Base-by-base conservation (phyloP, 1,140 invertebrate genomes). In the Lepidotrigona ventralis region DNA sequence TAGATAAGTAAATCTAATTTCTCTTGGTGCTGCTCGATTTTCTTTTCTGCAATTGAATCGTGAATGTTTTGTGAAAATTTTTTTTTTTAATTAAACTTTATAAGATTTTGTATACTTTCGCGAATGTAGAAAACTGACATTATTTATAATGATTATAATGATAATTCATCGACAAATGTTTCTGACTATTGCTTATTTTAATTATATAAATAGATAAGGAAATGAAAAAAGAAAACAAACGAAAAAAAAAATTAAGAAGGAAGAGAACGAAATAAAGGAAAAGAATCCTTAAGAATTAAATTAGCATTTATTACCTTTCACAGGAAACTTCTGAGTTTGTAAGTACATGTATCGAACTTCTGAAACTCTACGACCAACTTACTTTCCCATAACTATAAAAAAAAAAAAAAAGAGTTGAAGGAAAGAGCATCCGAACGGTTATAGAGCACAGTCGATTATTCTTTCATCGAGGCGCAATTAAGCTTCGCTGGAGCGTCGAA, bases 401-500 rank as follows among this genome's bases (percentile, higher is more conserved):
- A 26, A 39, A 46, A 6, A 8, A 46, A 46, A 46, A 46, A n/a
- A 17, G 12, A 1, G 14, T 46, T 1, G 29, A 53, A 23, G 21
- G 14, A 54, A 69, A 46, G 66, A 70, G 56, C 23, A 39, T 53
- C 17, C 17, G 29, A 17, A 12, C 12, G 26, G 21, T 12, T 39
- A 9, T 26, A 29, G 26, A 29, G 23, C 29, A 66, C 21, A 9
- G 63, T 11, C 58, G 4, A 74, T 74, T 74, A 75, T 64, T 29
- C 21, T 29, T 80, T 39, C 79, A 80, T 80, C 70, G 70, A 73
- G 26, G 19, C 21, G n/a, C 54, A 39, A 72, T 64, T 73, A 64
- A 64, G 46, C 46, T 1, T 54, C 1, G n/a, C 29, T n/a, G 26
- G 54, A 46, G 26, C 46, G 63, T 53, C 68, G 54, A 26, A 60